Evolutionary conservation across 2,888 invertebrate genomes (phyloP).

Genomic region (Erannis defoliaria): DNA sequence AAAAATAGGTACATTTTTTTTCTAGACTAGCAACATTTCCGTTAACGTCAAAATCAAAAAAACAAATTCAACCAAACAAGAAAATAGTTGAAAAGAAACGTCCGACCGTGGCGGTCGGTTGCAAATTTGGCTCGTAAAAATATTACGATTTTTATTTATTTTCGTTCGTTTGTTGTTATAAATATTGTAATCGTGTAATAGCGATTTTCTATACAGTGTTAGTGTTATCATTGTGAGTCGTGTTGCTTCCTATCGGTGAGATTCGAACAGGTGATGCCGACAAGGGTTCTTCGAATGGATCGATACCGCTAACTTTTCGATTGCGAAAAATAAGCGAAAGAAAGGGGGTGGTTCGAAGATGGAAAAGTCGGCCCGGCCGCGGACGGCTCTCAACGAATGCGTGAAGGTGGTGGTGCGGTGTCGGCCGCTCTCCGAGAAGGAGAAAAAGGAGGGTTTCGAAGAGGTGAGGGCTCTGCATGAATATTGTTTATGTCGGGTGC

Average conservation of each 20-base stretch:
- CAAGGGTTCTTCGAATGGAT: conserved; percentile 79
- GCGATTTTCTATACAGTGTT: conserved; percentile 55
- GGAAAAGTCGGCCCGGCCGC: conserved; percentile 83
- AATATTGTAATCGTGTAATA: conserved; percentile 69
- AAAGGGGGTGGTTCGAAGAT: conserved; percentile 68
- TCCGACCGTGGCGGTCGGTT: conserved; percentile 64
- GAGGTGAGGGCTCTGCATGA: conserved; percentile 79
- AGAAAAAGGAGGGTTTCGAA: conserved; percentile 90
- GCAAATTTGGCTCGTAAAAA: conserved; percentile 60
- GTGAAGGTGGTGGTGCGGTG: conserved; percentile 99
- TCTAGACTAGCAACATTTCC: not conserved
- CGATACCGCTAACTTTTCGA: conserved; percentile 80
- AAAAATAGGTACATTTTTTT: too few relatives aligned
- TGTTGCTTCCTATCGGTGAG: conserved; percentile 54
- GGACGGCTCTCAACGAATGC: conserved; percentile 90
- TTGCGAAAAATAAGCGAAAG: conserved; percentile 57
- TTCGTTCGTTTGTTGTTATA: conserved; percentile 71
- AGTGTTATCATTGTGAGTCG: conserved; percentile 48
- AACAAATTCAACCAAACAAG: not conserved
- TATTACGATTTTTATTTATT: conserved; percentile 79
- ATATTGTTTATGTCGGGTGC: conserved; percentile 49
- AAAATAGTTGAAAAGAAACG: conserved; percentile 76
- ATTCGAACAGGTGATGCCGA: conserved; percentile 76
- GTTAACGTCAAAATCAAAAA: not conserved
- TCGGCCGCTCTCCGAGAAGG: conserved; percentile 96